Evolutionary conservation across 23 tunicate genomes (phyloP), one percentile per base, ranked within the genome.

Genomic region (Ciona savignyi): DNA sequence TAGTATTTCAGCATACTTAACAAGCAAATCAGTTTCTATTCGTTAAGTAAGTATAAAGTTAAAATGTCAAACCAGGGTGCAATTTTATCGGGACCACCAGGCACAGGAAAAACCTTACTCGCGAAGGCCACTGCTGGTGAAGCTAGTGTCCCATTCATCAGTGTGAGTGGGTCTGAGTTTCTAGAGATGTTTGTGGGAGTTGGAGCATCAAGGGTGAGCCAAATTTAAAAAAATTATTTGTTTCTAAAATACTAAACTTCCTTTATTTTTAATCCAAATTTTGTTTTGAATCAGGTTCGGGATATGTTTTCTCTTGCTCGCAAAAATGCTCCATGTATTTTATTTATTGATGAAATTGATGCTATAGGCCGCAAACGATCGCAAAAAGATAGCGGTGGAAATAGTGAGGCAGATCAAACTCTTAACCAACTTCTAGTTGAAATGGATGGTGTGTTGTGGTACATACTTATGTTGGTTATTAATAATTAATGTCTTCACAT

Each of bases 71-170:
- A 9, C 2, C 77, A 84, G 86, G 98, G 98, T 25, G 98, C 98
- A 24, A 82, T 93, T 63, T 60, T 93, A 23, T 81, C 88, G 6
- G 98, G 98, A 11, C 98, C 98, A 24, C 98, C 98, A 0, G 98
- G 98, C n/a, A 93, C 98, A 1, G 98, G 98, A 0, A 93, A 93
- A 63, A 93, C 98, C 0, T 78, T 93, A 60, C 34, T 93, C 27
- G 98, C 93, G 0, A 93, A 93, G 49, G 98, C 98, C 1, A 93
- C 98, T 29, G 98, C 98, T 29, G 98, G 98, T 20, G 98, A 93
- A 74, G 98, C 98, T 21, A 78, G 85, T 51, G 98, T 93, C 1
- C 88, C 98, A 0, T 93, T 93, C 62, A 93, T 93, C 65, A 65
- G 80, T 28, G 98, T 93, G 26, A 86, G 76, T 79, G 99, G 95